These are phyloP conservation scores for Acrocephalus kingi DNA, from an alignment of 2,113 vertebrate genomes.

Conservation along the genomic window DNA sequence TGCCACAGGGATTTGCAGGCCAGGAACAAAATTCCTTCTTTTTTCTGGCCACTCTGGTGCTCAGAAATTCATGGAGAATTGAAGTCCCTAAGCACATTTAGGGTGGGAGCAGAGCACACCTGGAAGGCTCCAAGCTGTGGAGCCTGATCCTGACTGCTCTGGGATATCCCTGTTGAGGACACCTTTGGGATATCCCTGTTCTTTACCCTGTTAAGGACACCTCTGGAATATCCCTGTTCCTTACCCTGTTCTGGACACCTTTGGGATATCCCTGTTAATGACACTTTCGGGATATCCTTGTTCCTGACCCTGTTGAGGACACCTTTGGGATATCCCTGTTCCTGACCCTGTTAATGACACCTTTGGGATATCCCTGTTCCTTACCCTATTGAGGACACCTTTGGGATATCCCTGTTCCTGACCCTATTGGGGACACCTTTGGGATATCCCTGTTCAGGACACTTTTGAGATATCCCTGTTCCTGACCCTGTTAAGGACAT, in stretches of 20 bases:
- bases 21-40: background rate
- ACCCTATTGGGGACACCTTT: no score
- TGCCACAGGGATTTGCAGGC: background rate
- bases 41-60: background rate
- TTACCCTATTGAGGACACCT: no score
- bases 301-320: accelerated
- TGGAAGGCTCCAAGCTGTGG: background rate
- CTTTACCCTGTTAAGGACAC: accelerated
- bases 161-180: background rate
- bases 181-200: no score
- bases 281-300: background rate
- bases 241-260: accelerated
- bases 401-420: background rate
- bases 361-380: background rate
- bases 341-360: no score
- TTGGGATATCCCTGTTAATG: background rate
- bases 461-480: background rate
- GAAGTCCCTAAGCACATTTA: accelerated
- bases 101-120: background rate
- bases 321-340: background rate
- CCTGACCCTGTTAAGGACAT: background rate
- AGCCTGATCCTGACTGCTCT: background rate
- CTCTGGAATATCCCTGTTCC: background rate
- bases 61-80: background rate
- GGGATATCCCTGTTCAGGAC: no score